These are phyloP conservation scores for Amphilophus citrinellus DNA, from an alignment of 2,113 vertebrate species.

Conservation along the genomic window DNA sequence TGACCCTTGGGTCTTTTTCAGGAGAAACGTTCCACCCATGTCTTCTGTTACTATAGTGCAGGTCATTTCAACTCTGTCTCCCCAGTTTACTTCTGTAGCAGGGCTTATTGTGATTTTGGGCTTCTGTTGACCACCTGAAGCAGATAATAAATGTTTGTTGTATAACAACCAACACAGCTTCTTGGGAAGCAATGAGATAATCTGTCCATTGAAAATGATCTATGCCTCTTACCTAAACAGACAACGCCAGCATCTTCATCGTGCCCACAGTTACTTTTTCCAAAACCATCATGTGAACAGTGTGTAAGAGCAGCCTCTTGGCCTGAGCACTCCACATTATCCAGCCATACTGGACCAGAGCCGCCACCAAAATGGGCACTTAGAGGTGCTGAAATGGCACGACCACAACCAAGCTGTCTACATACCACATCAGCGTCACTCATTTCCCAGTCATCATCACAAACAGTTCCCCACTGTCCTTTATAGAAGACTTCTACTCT, in stretches of 20 bases:
- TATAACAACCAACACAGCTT: conserved; percentile 30
- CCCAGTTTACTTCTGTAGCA: conserved; percentile 55
- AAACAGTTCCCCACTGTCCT: conserved; percentile 73
- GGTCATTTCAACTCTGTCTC: conserved; percentile 65
- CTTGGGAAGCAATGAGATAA: background rate
- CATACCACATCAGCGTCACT: conserved; percentile 59
- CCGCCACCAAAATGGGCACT: conserved; percentile 71
- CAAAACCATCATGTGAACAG: conserved; percentile 59
- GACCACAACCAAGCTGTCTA: conserved; percentile 69
- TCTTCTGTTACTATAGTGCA: conserved; percentile 44
- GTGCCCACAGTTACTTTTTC: conserved; percentile 72
- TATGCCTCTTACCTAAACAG: conserved; percentile 67
- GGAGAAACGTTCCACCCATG: conserved; percentile 40
- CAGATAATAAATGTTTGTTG: background rate
- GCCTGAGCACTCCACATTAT: conserved; percentile 70
- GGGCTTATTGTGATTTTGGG: conserved; percentile 64
- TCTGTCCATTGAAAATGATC: background rate
- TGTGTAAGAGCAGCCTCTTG: conserved; percentile 58
- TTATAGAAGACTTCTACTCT: conserved; percentile 63
- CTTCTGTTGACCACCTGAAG: conserved; percentile 54
- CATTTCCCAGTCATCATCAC: conserved; percentile 70
- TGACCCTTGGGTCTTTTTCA: conserved; percentile 12
- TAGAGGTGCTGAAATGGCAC: conserved; percentile 48
- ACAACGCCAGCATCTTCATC: conserved; percentile 73
- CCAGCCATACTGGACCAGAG: conserved; percentile 71